These are phyloP conservation scores for Sussaba pulchella DNA, from an alignment of 2,888 invertebrate species.

Conservation along the genomic window DNA sequence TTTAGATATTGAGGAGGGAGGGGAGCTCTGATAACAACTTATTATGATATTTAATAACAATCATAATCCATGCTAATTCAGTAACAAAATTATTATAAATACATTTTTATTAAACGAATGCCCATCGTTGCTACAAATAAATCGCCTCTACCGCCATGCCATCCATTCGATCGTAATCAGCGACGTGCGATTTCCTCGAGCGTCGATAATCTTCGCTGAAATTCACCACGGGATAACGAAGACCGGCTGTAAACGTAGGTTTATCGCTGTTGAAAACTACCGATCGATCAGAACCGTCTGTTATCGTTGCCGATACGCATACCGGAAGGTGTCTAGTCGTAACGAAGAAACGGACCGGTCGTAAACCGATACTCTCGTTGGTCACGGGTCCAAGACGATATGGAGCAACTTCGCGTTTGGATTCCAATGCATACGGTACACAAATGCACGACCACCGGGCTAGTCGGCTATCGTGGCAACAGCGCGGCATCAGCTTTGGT, in stretches of 20 bases:
- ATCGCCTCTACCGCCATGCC: slow-evolving; percentile 48
- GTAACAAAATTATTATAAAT: too few relatives aligned
- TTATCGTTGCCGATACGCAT: slow-evolving; percentile 32
- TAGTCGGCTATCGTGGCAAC: slow-evolving; percentile 31
- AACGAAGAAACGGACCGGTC: slow-evolving; percentile 54
- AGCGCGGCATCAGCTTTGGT: slow-evolving; percentile 52
- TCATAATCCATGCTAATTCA: too few relatives aligned
- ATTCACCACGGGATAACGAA: slow-evolving; percentile 11
- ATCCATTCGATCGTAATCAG: slow-evolving; percentile 56
- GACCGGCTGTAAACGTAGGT: too few relatives aligned
- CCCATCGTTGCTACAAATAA: slow-evolving; percentile 53
- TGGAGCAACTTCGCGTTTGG: slow-evolving; percentile 29
- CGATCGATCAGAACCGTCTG: neutral
- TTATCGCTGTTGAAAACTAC: too few relatives aligned
- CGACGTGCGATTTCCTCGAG: slow-evolving; percentile 12
- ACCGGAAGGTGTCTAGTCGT: slow-evolving; percentile 57
- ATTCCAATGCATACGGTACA: slow-evolving; percentile 16
- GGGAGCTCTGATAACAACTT: too few relatives aligned
- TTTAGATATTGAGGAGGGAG: too few relatives aligned
- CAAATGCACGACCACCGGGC: slow-evolving; percentile 49
- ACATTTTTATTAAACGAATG: too few relatives aligned
- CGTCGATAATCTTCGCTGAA: slow-evolving; percentile 34
- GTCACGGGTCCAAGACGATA: slow-evolving; percentile 54
- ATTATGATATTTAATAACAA: too few relatives aligned
- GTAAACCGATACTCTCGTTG: slow-evolving; percentile 60